Conservation (phyloP, 2,888 invertebrate species). For the Clostera curtula region DNA sequence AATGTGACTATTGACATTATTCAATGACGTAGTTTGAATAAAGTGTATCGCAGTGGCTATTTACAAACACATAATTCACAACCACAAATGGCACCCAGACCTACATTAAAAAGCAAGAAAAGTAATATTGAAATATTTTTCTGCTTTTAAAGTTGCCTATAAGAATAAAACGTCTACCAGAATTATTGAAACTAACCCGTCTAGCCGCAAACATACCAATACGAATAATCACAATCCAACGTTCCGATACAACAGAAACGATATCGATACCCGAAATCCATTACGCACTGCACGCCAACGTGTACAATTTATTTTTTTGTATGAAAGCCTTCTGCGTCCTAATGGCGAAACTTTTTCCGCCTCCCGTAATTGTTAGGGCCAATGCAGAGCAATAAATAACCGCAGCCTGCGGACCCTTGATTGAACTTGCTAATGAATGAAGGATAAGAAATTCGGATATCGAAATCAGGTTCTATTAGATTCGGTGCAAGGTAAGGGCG, state of each 20-base stretch:
- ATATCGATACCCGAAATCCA: slow-evolving; percentile 60
- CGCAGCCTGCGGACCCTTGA: slow-evolving; percentile 62
- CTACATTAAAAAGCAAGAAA: too few relatives aligned
- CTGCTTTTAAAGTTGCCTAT: too few relatives aligned
- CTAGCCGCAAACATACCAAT: too few relatives aligned
- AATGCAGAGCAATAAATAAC: slow-evolving; percentile 72
- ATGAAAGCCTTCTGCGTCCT: slow-evolving; percentile 59
- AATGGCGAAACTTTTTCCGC: slow-evolving; percentile 72
- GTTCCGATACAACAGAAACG: slow-evolving; percentile 34
- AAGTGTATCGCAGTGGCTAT: too few relatives aligned
- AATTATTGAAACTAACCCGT: too few relatives aligned
- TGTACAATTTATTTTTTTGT: slow-evolving; percentile 65
- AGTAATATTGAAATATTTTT: too few relatives aligned
- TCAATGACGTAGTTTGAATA: too few relatives aligned
- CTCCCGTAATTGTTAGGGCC: slow-evolving; percentile 66
- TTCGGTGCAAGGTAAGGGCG: background rate
- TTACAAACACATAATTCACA: too few relatives aligned
- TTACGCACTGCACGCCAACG: slow-evolving; percentile 53
- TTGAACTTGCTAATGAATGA: slow-evolving; percentile 75
- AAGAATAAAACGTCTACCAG: too few relatives aligned
- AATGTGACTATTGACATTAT: too few relatives aligned
- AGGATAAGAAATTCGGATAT: slow-evolving; percentile 68
- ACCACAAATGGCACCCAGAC: too few relatives aligned
- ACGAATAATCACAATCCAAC: too few relatives aligned
- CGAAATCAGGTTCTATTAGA: slow-evolving; percentile 34